Percentiles rank a stretch among this genome's conserved stretches.
These are phyloP conservation scores for Athalia rosae DNA, from an alignment of 2,888 invertebrate genomes.

Conservation along the genomic window DNA sequence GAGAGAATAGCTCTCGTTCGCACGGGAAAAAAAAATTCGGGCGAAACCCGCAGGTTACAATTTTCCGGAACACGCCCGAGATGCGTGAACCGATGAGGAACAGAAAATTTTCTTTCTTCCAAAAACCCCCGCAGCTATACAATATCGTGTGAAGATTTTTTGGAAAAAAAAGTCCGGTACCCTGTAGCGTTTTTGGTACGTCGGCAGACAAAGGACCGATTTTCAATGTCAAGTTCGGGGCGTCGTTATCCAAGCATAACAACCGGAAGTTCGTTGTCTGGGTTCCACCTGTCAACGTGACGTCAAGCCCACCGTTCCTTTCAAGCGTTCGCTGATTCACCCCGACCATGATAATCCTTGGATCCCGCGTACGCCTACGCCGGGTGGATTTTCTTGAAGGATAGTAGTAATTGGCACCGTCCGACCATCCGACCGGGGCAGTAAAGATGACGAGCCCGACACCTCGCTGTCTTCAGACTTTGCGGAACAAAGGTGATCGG, in stretches of 20 bases:
- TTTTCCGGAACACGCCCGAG: too few relatives aligned
- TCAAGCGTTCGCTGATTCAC: constrained; percentile 31
- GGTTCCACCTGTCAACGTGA: constrained; percentile 58
- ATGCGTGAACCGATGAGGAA: too few relatives aligned
- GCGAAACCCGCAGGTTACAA: too few relatives aligned
- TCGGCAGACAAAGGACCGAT: constrained; percentile 13
- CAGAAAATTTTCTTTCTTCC: too few relatives aligned
- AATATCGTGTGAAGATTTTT: neutral
- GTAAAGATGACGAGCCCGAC: neutral
- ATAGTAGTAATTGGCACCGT: constrained; percentile 20
- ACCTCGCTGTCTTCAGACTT: constrained; percentile 2
- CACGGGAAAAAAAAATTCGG: too few relatives aligned
- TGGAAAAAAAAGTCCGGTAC: neutral
- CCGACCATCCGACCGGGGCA: neutral
- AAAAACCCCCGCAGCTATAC: too few relatives aligned
- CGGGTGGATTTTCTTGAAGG: constrained; percentile 2
- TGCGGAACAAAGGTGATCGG: neutral
- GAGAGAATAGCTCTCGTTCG: too few relatives aligned
- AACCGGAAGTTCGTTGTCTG: constrained; percentile 59
- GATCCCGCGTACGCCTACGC: constrained; percentile 19
- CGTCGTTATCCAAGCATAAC: constrained; percentile 49
- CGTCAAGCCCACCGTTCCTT: constrained; percentile 54
- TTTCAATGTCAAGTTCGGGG: constrained; percentile 48
- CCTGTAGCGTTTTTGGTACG: neutral
- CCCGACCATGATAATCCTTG: constrained; percentile 5